phyloP scores from a whole-genome alignment of 2,888 invertebrate genomes.

The Dryadula phaetusa region DNA sequence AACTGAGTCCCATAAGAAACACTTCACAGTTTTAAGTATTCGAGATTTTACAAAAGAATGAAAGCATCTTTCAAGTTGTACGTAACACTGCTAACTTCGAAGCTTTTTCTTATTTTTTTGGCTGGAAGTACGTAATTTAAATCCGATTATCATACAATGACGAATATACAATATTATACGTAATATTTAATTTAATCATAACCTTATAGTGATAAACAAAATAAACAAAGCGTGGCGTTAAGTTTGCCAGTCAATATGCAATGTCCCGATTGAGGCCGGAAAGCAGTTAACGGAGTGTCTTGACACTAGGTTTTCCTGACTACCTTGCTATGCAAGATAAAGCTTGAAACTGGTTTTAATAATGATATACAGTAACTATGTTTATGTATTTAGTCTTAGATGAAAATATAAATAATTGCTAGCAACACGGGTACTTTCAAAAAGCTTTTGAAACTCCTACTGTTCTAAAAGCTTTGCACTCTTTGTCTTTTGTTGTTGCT shows the following conservation, averaged over 20 bases:
- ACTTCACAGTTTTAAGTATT: constrained; percentile 61
- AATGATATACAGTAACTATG: background rate
- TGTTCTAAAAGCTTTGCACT: constrained; percentile 51
- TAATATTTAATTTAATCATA: background rate
- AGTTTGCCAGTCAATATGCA: too few species aligned
- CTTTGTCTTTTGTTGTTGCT: constrained; percentile 64
- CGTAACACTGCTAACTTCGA: constrained; percentile 13
- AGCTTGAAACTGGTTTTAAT: too few species aligned
- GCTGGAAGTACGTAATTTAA: constrained; percentile 2
- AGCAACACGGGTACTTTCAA: constrained; percentile 45
- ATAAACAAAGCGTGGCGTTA: too few species aligned
- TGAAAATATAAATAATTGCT: background rate
- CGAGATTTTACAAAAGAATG: constrained; percentile 58
- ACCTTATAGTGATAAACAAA: background rate
- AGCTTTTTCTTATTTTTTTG: constrained; percentile 17
- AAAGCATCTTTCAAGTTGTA: constrained; percentile 46
- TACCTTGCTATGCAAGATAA: too few species aligned
- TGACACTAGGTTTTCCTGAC: too few species aligned
- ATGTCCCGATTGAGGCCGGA: too few species aligned
- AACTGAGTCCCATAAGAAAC: constrained; percentile 48
- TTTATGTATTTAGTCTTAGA: background rate
- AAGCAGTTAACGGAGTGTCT: too few species aligned
- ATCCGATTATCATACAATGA: background rate
- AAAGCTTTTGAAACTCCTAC: constrained; percentile 63
- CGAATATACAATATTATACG: background rate